A percentile compares a stretch with the other conserved stretches of the same genome.
These are phyloP conservation scores for Macroteleia sp. DNA, from an alignment of 2,888 invertebrate genomes.

Conservation along the genomic window DNA sequence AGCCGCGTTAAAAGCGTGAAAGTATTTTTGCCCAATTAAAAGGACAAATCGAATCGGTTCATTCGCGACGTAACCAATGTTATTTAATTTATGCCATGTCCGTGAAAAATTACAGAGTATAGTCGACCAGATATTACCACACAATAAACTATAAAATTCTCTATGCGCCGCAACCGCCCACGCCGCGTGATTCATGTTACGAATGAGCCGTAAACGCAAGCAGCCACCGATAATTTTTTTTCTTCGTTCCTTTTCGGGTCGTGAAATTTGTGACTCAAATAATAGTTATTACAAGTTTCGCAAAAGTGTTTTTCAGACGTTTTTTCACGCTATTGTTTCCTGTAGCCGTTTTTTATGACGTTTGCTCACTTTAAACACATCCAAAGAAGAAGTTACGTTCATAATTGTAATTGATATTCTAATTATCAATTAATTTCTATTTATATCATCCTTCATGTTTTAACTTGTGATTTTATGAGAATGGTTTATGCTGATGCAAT, in stretches of 20 bases:
- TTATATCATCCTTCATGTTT: no score
- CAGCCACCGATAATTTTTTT: slow-evolving; percentile 60
- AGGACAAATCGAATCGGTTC: slow-evolving; percentile 56
- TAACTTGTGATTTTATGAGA: no score
- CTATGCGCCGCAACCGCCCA: slow-evolving; percentile 47
- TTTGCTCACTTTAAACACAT: no score
- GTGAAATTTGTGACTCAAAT: slow-evolving; percentile 68
- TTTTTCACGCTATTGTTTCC: no score
- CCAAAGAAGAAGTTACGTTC: no score
- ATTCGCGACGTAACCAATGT: slow-evolving; percentile 47
- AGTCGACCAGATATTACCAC: slow-evolving; percentile 67
- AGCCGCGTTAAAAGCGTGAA: slow-evolving; percentile 43
- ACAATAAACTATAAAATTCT: slow-evolving; percentile 69
- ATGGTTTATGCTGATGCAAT: no score
- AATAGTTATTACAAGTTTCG: slow-evolving; percentile 59
- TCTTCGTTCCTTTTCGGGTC: slow-evolving; percentile 43
- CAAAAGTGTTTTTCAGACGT: no score
- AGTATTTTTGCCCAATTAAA: slow-evolving; percentile 66
- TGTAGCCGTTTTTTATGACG: no score
- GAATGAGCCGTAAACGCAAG: slow-evolving; percentile 60
- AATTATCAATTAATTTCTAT: no score
- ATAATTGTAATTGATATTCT: no score
- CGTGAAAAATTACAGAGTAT: slow-evolving; percentile 58
- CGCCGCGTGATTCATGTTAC: slow-evolving; percentile 54
- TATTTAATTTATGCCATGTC: slow-evolving; percentile 57